Percentiles rank a stretch among this genome's conserved stretches.
Evolutionary conservation across 1,140 invertebrate species (phyloP).

Genomic region (Bombus balteatus): DNA sequence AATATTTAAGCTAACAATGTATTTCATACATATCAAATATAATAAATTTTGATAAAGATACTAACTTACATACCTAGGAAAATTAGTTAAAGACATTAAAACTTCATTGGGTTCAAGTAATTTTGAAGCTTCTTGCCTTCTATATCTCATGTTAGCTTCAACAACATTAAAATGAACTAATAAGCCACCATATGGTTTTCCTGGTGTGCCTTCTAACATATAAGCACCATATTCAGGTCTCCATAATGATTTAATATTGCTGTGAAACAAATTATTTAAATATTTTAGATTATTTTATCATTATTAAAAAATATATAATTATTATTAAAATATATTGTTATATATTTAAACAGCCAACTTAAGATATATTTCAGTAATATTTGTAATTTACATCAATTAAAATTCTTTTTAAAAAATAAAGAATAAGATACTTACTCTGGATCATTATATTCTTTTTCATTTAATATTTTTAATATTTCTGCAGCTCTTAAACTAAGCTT

Average conservation of each 20-base stretch:
- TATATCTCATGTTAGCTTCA: conserved; percentile 97
- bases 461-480: conserved; percentile 90
- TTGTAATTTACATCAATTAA: background rate
- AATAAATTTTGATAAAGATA: conserved; percentile 53
- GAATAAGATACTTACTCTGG: conserved; percentile 86
- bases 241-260: conserved; percentile 94
- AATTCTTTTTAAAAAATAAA: background rate
- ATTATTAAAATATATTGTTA: conserved; percentile 7
- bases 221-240: conserved; percentile 99
- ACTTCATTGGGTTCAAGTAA: conserved; percentile 91
- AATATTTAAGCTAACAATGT: conserved; percentile 9
- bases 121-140: conserved; percentile 93
- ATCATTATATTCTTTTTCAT: conserved; percentile 91
- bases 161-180: conserved; percentile 98
- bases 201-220: conserved; percentile 99
- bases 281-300: background rate
- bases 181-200: conserved; percentile 95
- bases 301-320: conserved; percentile 3
- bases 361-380: background rate
- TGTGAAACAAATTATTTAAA: conserved; percentile 62
- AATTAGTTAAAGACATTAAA: conserved; percentile 95
- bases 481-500: conserved; percentile 92
- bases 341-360: background rate
- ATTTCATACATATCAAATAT: background rate
- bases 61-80: conserved; percentile 88